phyloP scores from a whole-genome alignment of 1,140 invertebrate genomes.

The Scaptomyza graminum region DNA sequence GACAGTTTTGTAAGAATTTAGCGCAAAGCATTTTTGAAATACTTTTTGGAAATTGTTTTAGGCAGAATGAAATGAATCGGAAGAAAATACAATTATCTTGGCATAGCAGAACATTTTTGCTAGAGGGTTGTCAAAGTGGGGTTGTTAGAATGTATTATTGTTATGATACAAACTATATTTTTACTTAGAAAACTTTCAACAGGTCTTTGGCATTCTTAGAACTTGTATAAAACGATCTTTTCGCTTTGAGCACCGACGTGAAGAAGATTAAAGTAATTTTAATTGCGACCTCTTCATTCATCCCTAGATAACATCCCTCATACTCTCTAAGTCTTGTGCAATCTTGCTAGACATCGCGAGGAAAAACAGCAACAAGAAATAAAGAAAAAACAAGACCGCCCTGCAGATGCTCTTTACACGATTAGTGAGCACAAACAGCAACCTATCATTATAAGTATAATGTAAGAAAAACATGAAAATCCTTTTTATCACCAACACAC shows the following conservation, averaged over 20 bases:
- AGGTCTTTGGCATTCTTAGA: no score
- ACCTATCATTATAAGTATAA: conserved; percentile 40
- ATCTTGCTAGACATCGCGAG: background rate
- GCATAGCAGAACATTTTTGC: background rate
- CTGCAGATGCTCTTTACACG: conserved; percentile 23
- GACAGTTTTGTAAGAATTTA: background rate
- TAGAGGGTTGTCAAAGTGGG: background rate
- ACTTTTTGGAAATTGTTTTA: background rate
- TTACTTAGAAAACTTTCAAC: no score
- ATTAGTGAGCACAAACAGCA: conserved; percentile 25
- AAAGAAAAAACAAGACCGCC: conserved; percentile 4
- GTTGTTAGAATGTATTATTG: background rate
- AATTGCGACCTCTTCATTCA: no score
- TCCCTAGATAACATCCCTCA: background rate
- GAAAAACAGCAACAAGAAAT: background rate
- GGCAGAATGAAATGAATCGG: background rate
- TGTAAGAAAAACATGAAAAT: conserved; percentile 64
- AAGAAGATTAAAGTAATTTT: no score
- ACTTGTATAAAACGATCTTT: no score
- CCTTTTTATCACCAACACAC: conserved; percentile 60
- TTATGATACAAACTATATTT: background rate
- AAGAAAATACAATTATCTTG: conserved; percentile 3
- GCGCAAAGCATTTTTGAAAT: background rate
- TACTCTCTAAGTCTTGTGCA: conserved; percentile 7
- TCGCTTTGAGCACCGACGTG: no score